A percentile compares a stretch with the other conserved stretches of the same genome.
These are phyloP conservation scores for Belonocnema kinseyi DNA, from an alignment of 1,140 invertebrate species.

Conservation along the genomic window DNA sequence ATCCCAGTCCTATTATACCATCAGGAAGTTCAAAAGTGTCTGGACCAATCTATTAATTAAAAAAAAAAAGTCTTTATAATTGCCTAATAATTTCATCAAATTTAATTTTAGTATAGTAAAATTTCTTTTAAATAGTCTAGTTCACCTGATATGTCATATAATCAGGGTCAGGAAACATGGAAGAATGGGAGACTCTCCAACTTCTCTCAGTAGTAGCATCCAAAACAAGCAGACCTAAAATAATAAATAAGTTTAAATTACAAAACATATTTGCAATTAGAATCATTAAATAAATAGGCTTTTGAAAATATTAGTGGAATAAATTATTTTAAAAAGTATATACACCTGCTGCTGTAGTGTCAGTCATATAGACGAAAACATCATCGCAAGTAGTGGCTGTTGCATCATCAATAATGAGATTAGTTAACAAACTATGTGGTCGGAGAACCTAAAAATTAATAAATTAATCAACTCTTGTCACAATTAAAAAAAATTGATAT, in stretches of 20 bases:
- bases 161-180: constrained; percentile 89
- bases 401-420: constrained; percentile 85
- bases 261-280: no score
- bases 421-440: constrained; percentile 84
- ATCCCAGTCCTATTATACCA: constrained; percentile 86
- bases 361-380: constrained; percentile 85
- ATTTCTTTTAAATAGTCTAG: neutral
- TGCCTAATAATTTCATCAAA: neutral
- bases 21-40: constrained; percentile 86
- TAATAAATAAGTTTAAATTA: neutral
- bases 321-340: neutral
- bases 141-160: constrained; percentile 79
- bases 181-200: constrained; percentile 85
- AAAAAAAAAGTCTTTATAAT: neutral
- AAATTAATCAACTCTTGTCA: constrained; percentile 11
- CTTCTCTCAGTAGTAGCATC: constrained; percentile 83
- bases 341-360: constrained; percentile 85
- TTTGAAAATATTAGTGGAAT: no score
- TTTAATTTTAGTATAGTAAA: neutral
- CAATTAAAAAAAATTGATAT: neutral
- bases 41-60: constrained; percentile 67
- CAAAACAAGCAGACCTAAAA: constrained; percentile 82
- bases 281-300: no score
- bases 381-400: constrained; percentile 82
- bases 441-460: constrained; percentile 78